These are phyloP conservation scores for Trachurus trachurus DNA, from an alignment of 2,797 vertebrate species.

Conservation along the genomic window DNA sequence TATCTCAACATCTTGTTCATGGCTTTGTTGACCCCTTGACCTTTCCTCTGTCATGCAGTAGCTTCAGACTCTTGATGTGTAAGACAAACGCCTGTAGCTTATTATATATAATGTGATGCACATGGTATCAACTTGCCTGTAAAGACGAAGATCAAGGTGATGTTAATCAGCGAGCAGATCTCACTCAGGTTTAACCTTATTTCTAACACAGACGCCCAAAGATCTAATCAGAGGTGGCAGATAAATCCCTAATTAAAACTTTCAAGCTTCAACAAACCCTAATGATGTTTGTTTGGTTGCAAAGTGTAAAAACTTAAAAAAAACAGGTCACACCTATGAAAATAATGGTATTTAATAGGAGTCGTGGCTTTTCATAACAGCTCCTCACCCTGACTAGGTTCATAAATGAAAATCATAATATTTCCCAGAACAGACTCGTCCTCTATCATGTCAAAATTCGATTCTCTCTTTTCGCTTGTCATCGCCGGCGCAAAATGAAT, in stretches of 20 bases:
- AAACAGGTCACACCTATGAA: neutral
- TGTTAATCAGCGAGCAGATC: neutral
- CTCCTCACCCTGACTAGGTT: slow-evolving; percentile 16
- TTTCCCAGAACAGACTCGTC: slow-evolving; percentile 20
- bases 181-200: slow-evolving; percentile 14
- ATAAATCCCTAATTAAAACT: neutral
- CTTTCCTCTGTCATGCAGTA: too few relatives aligned
- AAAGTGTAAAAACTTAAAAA: neutral
- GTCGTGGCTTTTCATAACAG: slow-evolving; percentile 18
- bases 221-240: slow-evolving; percentile 1
- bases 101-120: neutral
- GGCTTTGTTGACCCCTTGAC: too few relatives aligned
- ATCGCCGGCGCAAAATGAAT: slow-evolving; percentile 49
- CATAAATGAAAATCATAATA: slow-evolving; percentile 48
- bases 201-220: slow-evolving; percentile 4
- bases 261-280: neutral
- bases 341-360: neutral
- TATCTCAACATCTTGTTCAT: neutral
- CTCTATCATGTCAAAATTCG: slow-evolving; percentile 18
- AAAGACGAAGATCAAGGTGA: slow-evolving; percentile 7
- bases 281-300: neutral
- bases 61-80: too few relatives aligned
- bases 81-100: too few relatives aligned
- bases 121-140: neutral
- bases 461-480: slow-evolving; percentile 20